Conservation (phyloP, 2,113 vertebrate species). For the Dicaeum eximium region DNA sequence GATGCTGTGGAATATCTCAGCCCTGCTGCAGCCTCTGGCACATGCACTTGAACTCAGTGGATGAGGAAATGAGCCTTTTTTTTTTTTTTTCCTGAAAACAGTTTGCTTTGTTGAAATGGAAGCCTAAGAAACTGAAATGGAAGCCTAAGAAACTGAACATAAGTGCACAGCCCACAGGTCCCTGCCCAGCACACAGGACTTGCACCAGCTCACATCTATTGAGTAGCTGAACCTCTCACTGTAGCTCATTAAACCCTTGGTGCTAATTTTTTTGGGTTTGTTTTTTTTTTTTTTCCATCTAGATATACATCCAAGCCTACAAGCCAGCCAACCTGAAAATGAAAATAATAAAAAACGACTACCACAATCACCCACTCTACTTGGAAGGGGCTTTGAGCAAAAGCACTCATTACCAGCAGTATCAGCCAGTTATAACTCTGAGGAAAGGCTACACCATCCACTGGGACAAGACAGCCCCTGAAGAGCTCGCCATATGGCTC, state of each 20-base stretch:
- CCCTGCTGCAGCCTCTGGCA: background rate
- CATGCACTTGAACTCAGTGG: background rate
- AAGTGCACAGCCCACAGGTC: background rate
- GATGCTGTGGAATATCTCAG: background rate
- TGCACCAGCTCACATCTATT: background rate
- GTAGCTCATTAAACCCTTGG: background rate
- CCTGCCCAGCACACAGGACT: background rate
- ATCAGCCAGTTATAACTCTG: conserved; percentile 91
- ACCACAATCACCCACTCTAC: conserved; percentile 79
- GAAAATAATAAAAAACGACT: conserved; percentile 91
- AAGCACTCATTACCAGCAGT: conserved; percentile 94
- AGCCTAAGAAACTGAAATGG: background rate
- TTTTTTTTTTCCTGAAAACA: background rate
- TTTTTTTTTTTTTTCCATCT: background rate
- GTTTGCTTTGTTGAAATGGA: background rate
- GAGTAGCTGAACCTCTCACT: background rate
- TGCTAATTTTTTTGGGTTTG: background rate
- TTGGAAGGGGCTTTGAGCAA: conserved; percentile 90
- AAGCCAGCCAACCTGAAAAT: conserved; percentile 84
- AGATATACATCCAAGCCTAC: conserved; percentile 93
- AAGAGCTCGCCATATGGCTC: conserved; percentile 91
- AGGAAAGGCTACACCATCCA: conserved; percentile 92
- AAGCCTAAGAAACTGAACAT: background rate
- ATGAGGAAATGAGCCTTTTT: background rate
- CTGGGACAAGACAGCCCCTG: conserved; percentile 88